Conservation (phyloP, 2,113 vertebrate species). For the Oncorhynchus nerka region DNA sequence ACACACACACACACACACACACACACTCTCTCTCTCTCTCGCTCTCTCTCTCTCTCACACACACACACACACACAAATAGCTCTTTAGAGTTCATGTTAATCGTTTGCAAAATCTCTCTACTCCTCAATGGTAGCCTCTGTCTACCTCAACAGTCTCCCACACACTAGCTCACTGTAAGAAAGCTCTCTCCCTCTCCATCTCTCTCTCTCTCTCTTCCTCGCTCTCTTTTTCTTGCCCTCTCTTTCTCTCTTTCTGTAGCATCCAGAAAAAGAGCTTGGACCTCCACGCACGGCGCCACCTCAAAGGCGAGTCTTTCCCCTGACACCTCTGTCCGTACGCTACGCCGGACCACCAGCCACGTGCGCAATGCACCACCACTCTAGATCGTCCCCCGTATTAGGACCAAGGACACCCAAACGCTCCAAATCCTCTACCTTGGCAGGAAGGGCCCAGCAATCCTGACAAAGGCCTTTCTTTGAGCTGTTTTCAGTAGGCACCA, state of each 20-base stretch:
- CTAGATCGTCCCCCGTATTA: conserved; percentile 15
- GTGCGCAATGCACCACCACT: conserved; percentile 59
- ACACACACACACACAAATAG: background rate
- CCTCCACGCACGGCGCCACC: conserved; percentile 62
- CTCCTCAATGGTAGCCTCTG: background rate
- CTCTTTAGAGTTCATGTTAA: too few relatives aligned
- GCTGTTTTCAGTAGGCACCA: too few relatives aligned
- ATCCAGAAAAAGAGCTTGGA: conserved; percentile 81
- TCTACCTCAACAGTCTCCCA: background rate
- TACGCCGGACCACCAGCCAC: conserved; percentile 66
- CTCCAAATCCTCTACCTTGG: background rate
- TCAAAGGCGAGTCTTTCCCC: conserved; percentile 65
- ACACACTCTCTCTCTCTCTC: too few relatives aligned
- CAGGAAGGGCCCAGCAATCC: background rate
- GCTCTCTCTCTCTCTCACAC: too few relatives aligned
- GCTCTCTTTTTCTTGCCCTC: too few relatives aligned
- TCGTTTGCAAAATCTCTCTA: background rate
- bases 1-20: too few relatives aligned
- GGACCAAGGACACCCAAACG: background rate
- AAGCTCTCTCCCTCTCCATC: background rate
- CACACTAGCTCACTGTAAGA: too few relatives aligned
- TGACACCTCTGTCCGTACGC: conserved; percentile 69
- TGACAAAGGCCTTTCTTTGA: too few relatives aligned
- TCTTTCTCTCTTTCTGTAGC: conserved; percentile 25
- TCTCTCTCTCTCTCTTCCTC: too few relatives aligned